Conservation (phyloP, 2,113 vertebrate genomes). For the Porphyrio hochstetteri region DNA sequence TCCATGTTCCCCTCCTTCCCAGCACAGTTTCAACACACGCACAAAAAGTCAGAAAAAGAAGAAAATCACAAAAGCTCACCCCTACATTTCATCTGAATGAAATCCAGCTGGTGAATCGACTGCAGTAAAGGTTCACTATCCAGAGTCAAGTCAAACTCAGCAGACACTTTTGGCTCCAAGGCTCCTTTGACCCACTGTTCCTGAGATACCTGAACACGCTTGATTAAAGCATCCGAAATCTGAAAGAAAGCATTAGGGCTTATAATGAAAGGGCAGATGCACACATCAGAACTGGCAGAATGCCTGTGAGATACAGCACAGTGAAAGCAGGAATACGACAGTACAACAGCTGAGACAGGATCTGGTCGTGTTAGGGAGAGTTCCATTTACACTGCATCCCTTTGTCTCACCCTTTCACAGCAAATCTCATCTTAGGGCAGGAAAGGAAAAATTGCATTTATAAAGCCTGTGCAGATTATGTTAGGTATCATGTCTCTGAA, state of each 20-base stretch:
- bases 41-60: not conserved
- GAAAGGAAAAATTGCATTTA: not conserved
- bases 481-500: not conserved
- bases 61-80: constrained; percentile 63
- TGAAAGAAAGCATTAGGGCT: constrained; percentile 62
- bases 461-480: not conserved
- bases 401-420: not conserved
- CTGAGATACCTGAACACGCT: constrained; percentile 91
- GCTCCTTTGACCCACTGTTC: constrained; percentile 98
- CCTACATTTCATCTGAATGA: constrained; percentile 96
- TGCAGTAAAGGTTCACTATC: constrained; percentile 91
- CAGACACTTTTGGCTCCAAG: constrained; percentile 93
- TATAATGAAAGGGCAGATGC: not conserved
- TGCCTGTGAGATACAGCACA: not conserved
- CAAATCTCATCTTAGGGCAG: not conserved
- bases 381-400: not conserved
- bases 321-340: not conserved
- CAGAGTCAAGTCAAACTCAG: constrained; percentile 93
- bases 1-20: not conserved
- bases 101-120: constrained; percentile 94
- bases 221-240: constrained; percentile 97
- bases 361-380: not conserved
- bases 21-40: not conserved
- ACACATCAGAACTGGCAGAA: not conserved
- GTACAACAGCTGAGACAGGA: not conserved